Evolutionary conservation across 2,113 vertebrate genomes (phyloP).

Genomic region (Hydropotes inermis): DNA sequence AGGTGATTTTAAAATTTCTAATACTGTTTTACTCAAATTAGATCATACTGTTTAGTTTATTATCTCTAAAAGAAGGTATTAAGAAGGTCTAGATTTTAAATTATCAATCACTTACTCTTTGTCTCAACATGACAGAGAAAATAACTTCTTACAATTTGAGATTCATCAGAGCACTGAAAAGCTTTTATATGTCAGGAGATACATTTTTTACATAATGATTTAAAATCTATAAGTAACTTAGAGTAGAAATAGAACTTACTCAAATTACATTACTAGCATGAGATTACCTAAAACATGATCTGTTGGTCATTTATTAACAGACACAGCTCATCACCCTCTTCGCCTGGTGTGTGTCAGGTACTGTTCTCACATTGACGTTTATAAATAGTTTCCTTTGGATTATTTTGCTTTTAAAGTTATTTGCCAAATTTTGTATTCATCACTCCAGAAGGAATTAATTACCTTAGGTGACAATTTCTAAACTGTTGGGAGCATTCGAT

Average conservation of each 20-base stretch:
- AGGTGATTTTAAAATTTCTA: slow-evolving; percentile 7
- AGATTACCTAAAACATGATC: background rate
- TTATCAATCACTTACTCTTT: background rate
- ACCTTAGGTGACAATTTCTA: background rate
- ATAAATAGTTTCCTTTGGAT: slow-evolving; percentile 24
- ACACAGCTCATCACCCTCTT: background rate
- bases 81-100: background rate
- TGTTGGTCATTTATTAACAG: background rate
- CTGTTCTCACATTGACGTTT: background rate
- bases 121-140: background rate
- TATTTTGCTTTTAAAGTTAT: slow-evolving; percentile 31
- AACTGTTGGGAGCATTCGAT: background rate
- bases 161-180: background rate
- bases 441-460: background rate
- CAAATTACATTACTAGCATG: background rate
- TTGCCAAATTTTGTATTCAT: background rate
- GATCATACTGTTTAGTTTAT: background rate
- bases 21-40: background rate
- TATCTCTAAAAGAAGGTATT: background rate
- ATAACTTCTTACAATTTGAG: background rate
- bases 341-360: background rate
- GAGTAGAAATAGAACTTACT: slow-evolving; percentile 1
- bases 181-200: slow-evolving; percentile 1
- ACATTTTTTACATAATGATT: background rate
- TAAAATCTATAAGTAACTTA: background rate